Evolutionary conservation across 1,140 invertebrate genomes (phyloP).

Genomic region (Anastrepha ludens): DNA sequence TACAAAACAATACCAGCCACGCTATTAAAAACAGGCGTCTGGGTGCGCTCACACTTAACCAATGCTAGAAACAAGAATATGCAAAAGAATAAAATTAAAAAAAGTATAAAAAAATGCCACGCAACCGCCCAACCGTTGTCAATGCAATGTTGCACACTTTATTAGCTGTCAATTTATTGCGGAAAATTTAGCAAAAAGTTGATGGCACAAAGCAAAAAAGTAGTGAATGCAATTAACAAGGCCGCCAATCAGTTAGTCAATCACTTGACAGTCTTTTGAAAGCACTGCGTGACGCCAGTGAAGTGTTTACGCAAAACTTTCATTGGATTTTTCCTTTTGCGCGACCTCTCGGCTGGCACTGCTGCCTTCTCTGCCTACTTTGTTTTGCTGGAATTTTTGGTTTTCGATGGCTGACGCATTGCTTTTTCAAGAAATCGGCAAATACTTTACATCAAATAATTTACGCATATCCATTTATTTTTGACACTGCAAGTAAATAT

Average conservation of each 20-base stretch:
- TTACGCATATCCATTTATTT: not conserved
- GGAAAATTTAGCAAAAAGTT: not conserved
- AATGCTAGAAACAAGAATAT: not conserved
- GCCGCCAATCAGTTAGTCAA: not conserved
- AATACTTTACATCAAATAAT: not conserved
- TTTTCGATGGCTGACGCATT: not conserved
- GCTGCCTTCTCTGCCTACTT: not conserved
- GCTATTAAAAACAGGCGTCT: not conserved
- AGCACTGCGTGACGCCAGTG: not conserved
- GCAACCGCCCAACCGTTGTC: not conserved
- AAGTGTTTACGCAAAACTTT: not conserved
- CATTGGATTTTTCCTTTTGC: not conserved
- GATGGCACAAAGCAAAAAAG: not conserved
- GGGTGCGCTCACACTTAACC: not conserved
- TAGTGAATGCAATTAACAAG: not conserved
- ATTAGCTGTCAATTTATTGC: constrained; percentile 47
- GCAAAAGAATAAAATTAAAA: not conserved
- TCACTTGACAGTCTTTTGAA: not conserved
- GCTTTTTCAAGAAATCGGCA: not conserved
- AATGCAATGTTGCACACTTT: constrained; percentile 49
- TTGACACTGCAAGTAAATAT: not conserved
- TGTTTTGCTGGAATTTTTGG: not conserved
- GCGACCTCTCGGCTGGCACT: not conserved
- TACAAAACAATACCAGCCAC: constrained; percentile 23
- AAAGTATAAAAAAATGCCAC: not conserved